These are phyloP conservation scores for Porites evermanni DNA, from an alignment of 92 coral and sea anemone species.

Conservation along the genomic window DNA sequence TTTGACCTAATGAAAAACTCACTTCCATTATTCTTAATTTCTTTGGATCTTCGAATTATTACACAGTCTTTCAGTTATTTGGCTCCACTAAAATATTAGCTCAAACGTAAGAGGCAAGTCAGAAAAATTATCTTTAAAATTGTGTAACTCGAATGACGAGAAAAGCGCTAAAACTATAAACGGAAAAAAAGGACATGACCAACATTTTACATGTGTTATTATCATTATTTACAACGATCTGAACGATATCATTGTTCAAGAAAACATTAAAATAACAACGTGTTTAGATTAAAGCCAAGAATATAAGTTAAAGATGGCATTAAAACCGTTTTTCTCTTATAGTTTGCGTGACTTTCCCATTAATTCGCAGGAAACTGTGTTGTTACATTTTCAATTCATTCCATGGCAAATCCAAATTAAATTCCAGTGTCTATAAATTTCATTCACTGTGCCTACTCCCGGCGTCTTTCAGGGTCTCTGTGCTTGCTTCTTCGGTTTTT, in stretches of 20 bases:
- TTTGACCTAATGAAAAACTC: conserved; percentile 2
- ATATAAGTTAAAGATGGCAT: neutral
- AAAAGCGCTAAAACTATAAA: neutral
- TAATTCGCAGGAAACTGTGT: neutral
- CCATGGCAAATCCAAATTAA: conserved; percentile 19
- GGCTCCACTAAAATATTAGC: neutral
- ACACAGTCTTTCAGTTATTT: neutral
- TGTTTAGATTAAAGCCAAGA: neutral
- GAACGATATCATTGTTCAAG: neutral
- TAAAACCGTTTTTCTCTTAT: neutral
- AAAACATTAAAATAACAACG: conserved; percentile 10
- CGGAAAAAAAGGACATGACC: neutral
- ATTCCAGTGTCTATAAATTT: neutral
- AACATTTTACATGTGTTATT: neutral
- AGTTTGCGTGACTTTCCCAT: conserved; percentile 2
- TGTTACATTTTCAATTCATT: neutral
- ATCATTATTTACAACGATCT: conserved; percentile 23
- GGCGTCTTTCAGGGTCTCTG: conserved; percentile 1
- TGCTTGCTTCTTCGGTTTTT: conserved; percentile 3
- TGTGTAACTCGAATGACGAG: neutral
- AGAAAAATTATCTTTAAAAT: neutral
- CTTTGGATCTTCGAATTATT: neutral
- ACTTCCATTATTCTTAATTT: too few relatives aligned
- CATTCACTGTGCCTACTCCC: conserved; percentile 7
- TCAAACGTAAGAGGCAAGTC: neutral